Conservation (phyloP, 2,888 invertebrate species). For the Ectobius pallidus region DNA sequence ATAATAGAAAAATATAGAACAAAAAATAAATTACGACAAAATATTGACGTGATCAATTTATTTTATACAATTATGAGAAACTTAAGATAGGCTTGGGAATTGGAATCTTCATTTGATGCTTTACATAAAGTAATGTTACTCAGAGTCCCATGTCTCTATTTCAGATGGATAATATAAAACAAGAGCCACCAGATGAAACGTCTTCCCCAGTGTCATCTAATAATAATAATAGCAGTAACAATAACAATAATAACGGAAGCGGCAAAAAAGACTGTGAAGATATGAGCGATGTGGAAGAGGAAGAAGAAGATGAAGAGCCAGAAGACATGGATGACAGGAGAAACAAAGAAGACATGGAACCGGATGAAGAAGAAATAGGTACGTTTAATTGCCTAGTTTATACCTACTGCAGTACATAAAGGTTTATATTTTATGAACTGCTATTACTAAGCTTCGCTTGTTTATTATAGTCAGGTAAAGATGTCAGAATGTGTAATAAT, state of each 20-base stretch:
- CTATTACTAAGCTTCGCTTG: too few relatives aligned
- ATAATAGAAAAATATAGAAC: too few relatives aligned
- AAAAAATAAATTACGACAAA: too few relatives aligned
- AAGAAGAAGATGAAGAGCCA: slow-evolving; percentile 54
- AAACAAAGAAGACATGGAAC: slow-evolving; percentile 50
- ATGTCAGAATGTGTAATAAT: too few relatives aligned
- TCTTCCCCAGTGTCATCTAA: slow-evolving; percentile 48
- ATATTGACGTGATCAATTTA: too few relatives aligned
- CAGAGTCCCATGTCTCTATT: too few relatives aligned
- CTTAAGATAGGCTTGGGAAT: too few relatives aligned
- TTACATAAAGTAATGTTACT: too few relatives aligned
- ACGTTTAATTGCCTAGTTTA: neutral
- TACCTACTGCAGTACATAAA: neutral
- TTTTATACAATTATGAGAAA: too few relatives aligned
- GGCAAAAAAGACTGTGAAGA: slow-evolving; percentile 61
- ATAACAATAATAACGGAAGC: slow-evolving; percentile 52
- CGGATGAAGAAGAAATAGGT: slow-evolving; percentile 54
- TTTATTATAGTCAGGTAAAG: too few relatives aligned
- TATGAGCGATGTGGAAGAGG: slow-evolving; percentile 62
- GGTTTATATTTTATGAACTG: neutral
- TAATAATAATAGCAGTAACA: slow-evolving; percentile 47
- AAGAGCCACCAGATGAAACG: slow-evolving; percentile 61
- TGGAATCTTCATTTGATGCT: too few relatives aligned
- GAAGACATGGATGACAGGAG: slow-evolving; percentile 37
- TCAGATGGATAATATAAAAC: slow-evolving; percentile 63